Evolutionary conservation across 2,113 vertebrate species (phyloP).

Genomic region (Burhinus bistriatus): DNA sequence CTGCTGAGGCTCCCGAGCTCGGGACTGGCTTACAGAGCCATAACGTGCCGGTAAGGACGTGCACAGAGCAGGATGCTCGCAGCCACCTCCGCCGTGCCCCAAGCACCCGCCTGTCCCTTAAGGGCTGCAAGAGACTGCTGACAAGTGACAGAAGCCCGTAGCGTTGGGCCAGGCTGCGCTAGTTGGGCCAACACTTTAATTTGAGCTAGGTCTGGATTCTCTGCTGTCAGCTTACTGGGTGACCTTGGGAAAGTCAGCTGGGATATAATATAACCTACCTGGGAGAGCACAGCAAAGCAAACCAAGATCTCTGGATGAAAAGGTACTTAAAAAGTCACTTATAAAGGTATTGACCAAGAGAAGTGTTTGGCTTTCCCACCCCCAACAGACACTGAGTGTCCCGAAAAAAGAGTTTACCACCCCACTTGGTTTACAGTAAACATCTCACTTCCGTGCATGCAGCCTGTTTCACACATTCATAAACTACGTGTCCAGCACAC

Average conservation of each 20-base stretch:
- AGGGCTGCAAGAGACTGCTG: not conserved
- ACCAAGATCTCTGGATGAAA: not conserved
- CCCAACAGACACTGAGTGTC: not conserved
- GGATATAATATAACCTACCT: not conserved
- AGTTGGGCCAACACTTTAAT: not conserved
- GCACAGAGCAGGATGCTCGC: not conserved
- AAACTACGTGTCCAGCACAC: not conserved
- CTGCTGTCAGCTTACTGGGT: not conserved
- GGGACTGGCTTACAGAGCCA: not conserved
- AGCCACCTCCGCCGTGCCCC: not conserved
- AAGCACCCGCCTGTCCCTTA: not conserved
- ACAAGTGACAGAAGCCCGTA: not conserved
- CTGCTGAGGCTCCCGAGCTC: not conserved
- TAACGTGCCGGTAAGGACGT: accelerated
- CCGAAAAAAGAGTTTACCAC: not conserved
- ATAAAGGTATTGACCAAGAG: not conserved
- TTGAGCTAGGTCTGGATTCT: not conserved
- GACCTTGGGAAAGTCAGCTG: not conserved
- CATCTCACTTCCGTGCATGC: not conserved
- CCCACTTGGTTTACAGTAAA: not conserved
- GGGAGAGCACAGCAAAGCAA: not conserved
- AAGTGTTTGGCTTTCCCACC: not conserved
- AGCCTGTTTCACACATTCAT: not conserved
- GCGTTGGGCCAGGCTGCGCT: not conserved
- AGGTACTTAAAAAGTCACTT: not conserved